A percentile compares a stretch with the other conserved stretches of the same genome.
Evolutionary conservation across 2,113 vertebrate species (phyloP).

Genomic region (Eulemur macaco): DNA sequence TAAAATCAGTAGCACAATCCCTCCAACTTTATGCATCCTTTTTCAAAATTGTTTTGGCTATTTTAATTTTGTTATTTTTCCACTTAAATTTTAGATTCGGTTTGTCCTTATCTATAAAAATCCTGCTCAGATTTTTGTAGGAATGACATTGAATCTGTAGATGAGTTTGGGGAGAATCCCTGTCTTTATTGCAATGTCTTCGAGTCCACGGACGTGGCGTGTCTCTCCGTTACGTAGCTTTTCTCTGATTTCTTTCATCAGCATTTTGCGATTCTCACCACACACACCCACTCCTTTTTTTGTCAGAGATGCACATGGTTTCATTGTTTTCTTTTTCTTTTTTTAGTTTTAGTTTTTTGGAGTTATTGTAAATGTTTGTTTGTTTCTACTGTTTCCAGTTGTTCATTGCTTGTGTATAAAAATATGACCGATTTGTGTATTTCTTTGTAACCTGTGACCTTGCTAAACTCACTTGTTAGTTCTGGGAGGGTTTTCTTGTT

Average conservation of each 20-base stretch:
- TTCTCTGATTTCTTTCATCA: background rate
- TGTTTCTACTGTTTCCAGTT: background rate
- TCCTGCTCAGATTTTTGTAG: background rate
- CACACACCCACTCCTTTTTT: fast-evolving
- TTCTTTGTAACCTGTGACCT: background rate
- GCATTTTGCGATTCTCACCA: background rate
- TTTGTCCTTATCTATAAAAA: background rate
- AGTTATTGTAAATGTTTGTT: no score
- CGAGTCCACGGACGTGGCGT: fast-evolving
- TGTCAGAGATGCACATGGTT: background rate
- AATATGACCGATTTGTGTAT: fast-evolving
- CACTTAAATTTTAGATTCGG: no score
- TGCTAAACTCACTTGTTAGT: background rate
- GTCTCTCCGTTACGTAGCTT: background rate
- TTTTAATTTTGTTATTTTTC: background rate
- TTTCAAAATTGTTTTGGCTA: background rate
- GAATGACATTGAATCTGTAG: background rate
- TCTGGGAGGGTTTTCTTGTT: background rate
- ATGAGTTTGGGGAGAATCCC: background rate
- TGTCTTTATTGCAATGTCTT: fast-evolving
- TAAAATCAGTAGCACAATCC: background rate
- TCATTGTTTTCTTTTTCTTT: background rate
- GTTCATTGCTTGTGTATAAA: background rate
- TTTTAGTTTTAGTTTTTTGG: background rate
- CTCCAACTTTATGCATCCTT: background rate